Evolutionary conservation across 1,140 invertebrate species (phyloP).

Genomic region (Leptonema lineaticorne): DNA sequence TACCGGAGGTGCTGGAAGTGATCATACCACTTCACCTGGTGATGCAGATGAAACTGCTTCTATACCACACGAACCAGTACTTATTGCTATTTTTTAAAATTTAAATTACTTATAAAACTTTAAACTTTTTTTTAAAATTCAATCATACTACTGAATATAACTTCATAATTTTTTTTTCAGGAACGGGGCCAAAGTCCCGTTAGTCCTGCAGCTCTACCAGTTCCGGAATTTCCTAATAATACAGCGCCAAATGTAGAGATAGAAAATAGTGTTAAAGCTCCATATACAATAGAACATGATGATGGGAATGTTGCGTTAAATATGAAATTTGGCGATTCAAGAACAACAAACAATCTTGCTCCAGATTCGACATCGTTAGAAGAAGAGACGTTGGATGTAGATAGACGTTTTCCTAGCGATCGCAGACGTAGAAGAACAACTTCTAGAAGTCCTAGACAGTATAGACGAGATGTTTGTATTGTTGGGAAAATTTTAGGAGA

Average conservation of each 20-base stretch:
- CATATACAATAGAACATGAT: conserved; percentile 1
- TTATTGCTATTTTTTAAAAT: too few relatives aligned
- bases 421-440: conserved; percentile 18
- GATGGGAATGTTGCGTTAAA: neutral
- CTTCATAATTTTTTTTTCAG: conserved; percentile 3
- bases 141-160: neutral
- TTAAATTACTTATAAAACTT: neutral
- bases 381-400: conserved; percentile 34
- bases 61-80: conserved; percentile 20
- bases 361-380: conserved; percentile 29
- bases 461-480: conserved; percentile 13
- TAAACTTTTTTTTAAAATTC: neutral
- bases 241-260: neutral
- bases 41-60: conserved; percentile 38
- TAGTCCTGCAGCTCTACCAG: conserved; percentile 36
- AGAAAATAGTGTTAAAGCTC: neutral
- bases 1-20: conserved; percentile 37
- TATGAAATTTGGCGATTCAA: conserved; percentile 11
- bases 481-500: conserved; percentile 2
- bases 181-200: conserved; percentile 21
- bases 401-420: conserved; percentile 28
- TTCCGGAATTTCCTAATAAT: conserved; percentile 24
- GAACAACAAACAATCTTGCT: conserved; percentile 18
- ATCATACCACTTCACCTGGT: conserved; percentile 45
- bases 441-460: conserved; percentile 11